These are phyloP conservation scores for Pangasianodon gigas DNA, from an alignment of 2,113 vertebrate genomes.

Conservation along the genomic window DNA sequence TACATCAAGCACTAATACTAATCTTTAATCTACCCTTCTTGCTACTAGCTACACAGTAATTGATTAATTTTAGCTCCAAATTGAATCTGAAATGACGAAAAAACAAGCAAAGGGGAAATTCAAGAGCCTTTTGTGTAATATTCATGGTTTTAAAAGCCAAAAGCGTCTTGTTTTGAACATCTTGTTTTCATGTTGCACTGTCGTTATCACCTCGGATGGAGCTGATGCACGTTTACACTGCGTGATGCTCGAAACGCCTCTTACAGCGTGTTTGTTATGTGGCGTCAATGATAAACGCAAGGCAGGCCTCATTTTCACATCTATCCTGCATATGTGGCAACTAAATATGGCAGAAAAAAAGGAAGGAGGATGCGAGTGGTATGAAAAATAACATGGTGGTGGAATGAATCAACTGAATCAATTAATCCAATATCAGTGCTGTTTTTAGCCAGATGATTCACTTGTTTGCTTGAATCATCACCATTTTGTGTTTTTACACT, in stretches of 20 bases:
- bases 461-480: background rate
- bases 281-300: background rate
- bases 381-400: background rate
- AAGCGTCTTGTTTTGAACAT: background rate
- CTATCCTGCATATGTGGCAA: background rate
- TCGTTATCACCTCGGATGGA: constrained; percentile 29
- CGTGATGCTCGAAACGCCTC: background rate
- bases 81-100: background rate
- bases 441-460: background rate
- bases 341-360: background rate
- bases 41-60: background rate
- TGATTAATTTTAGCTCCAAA: background rate
- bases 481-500: background rate
- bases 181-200: background rate
- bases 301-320: constrained; percentile 9
- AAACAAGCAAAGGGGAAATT: background rate
- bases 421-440: background rate
- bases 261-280: background rate
- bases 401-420: background rate
- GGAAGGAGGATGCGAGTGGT: background rate
- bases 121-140: background rate
- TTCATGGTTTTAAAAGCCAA: background rate
- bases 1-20: background rate
- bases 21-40: background rate
- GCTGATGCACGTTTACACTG: constrained; percentile 1